phyloP scores from a whole-genome alignment of 35 echinoderm and acorn worm species.

The Apostichopus californicus region DNA sequence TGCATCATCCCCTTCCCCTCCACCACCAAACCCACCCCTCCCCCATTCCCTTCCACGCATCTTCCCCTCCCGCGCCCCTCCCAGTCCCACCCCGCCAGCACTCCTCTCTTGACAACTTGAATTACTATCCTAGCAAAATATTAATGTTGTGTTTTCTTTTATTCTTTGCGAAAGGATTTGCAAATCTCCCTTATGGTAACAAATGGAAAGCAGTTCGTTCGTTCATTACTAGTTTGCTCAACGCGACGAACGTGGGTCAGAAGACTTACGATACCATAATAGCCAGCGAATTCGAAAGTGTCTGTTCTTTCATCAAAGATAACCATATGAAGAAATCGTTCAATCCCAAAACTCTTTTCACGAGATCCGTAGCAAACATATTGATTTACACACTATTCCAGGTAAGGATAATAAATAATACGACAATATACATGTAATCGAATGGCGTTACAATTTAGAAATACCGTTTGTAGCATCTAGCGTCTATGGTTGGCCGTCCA shows the following conservation, averaged over 20 bases:
- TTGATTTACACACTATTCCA: constrained; percentile 18
- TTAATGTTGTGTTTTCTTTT: not conserved
- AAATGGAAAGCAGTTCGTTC: constrained; percentile 37
- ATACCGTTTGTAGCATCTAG: no score
- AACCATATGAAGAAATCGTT: not conserved
- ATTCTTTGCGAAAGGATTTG: not conserved
- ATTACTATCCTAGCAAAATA: no score
- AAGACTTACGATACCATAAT: constrained; percentile 28
- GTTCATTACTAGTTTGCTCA: not conserved
- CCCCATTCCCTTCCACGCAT: no score
- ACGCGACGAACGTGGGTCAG: not conserved
- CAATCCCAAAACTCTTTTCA: not conserved
- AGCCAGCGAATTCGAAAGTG: constrained; percentile 13
- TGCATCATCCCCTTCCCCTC: no score
- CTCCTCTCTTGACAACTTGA: no score
- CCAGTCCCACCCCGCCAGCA: no score
- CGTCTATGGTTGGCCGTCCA: no score
- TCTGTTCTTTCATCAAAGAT: not conserved
- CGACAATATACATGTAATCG: no score
- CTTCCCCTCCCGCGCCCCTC: no score
- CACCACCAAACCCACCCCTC: no score
- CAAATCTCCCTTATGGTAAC: constrained; percentile 36
- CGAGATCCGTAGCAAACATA: constrained; percentile 23
- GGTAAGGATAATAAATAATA: not conserved
- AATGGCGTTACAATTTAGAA: no score